Evolutionary conservation across 2,113 vertebrate genomes (phyloP), one percentile per base, ranked within the genome.

Genomic region (Coturnix japonica): DNA sequence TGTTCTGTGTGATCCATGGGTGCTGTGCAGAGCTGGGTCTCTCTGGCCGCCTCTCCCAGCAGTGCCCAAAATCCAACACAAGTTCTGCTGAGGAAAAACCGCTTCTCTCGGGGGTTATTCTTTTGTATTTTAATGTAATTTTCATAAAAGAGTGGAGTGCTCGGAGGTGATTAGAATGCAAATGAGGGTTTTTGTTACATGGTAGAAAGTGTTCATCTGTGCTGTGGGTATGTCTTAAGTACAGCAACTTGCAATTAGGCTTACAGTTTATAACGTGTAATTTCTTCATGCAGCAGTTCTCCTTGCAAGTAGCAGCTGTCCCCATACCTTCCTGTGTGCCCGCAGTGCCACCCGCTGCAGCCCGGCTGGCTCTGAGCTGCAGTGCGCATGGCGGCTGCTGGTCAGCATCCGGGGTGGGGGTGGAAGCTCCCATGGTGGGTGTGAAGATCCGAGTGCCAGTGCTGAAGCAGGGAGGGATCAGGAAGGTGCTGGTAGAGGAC

Each of bases 241-340:
- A 75, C 43, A 95, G 26, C 73, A 84, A 43, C 85, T 92, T 4
- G 21, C 78, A 93, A 44, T 91, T 89, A 95, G 47, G 31, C n/a
- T 80, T 92, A 15, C 12, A 49, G 72, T 61, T 85, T 89, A 65
- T 91, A 71, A 74, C 77, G 53, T 72, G 43, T 77, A 78, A 57
- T 93, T 93, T 81, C 85, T 85, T 95, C 21, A 78, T 92, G 91
- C 95, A 91, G 56, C 71, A 77, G 51, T 87, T 94, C 95, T 82
- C 70, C 65, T 90, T 89, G 67, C 89, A 87, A 89, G 81, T 44
- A 83, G 60, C 87, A 89, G 53, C 81, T 93, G 75, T 83, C 31
- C 96, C 87, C 65, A 66, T 39, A 46, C 72, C 44, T 47, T 22
- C 53, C 54, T 17, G 53, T 11, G 26, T 26, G 51, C 51, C 25